Evolutionary conservation across 1,140 invertebrate species (phyloP).

Genomic region (Heliconius hermathena): DNA sequence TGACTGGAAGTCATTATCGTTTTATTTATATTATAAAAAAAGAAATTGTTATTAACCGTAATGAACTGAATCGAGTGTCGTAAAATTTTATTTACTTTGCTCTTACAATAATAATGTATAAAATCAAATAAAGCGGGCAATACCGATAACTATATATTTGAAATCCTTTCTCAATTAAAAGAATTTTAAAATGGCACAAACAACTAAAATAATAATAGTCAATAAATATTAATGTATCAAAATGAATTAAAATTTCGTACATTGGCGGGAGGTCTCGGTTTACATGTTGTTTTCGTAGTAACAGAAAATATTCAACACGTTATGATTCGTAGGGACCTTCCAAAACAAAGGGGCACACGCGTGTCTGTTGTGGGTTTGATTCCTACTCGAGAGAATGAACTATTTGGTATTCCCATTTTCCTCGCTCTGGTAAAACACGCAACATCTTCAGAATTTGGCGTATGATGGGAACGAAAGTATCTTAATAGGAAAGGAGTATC

Average conservation of each 20-base stretch:
- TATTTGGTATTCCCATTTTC: too few species aligned
- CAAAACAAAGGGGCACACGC: too few species aligned
- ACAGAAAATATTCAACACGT: not conserved
- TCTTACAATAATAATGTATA: conserved; percentile 36
- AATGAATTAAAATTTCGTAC: not conserved
- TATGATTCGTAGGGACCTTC: not conserved
- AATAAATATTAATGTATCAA: not conserved
- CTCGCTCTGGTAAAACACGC: too few species aligned
- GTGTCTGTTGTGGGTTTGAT: too few species aligned
- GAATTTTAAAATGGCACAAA: not conserved
- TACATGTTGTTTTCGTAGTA: not conserved
- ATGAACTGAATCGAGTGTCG: conserved; percentile 36
- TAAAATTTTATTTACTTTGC: conserved; percentile 38
- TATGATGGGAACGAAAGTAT: too few species aligned
- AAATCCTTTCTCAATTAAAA: conserved; percentile 43
- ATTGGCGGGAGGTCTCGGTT: not conserved
- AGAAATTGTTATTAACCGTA: conserved; percentile 38
- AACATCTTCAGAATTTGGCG: too few species aligned
- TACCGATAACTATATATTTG: conserved; percentile 25
- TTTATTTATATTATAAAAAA: conserved; percentile 35
- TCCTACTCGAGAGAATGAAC: too few species aligned
- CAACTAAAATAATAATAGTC: conserved; percentile 8
- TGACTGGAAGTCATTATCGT: conserved; percentile 25
- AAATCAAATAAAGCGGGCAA: conserved; percentile 32
- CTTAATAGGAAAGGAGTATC: too few species aligned